Conservation (phyloP, 2,888 invertebrate species). For the Pollenia labialis region DNA sequence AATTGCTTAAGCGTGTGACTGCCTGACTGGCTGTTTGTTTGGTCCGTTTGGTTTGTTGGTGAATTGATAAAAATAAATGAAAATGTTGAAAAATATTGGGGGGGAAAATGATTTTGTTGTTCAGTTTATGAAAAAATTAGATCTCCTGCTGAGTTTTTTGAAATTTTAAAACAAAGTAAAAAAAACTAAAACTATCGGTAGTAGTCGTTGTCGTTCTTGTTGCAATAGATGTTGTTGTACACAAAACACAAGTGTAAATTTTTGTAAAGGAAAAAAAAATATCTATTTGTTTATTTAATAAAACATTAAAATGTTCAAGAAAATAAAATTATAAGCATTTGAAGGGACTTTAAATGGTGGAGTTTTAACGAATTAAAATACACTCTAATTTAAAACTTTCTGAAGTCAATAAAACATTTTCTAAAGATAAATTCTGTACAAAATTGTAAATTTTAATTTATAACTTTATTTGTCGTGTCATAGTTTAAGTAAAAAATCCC, state of each 20-base stretch:
- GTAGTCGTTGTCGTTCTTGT: slow-evolving; percentile 16
- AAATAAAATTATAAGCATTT: slow-evolving; percentile 2
- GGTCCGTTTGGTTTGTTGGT: slow-evolving; percentile 42
- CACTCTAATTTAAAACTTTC: too few relatives aligned
- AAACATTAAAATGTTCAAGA: slow-evolving; percentile 45
- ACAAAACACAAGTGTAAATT: slow-evolving; percentile 60
- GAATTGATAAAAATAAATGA: slow-evolving; percentile 71
- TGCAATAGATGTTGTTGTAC: slow-evolving; percentile 14
- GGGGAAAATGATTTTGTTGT: slow-evolving; percentile 34
- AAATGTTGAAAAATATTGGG: slow-evolving; percentile 67
- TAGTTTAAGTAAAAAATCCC: too few relatives aligned
- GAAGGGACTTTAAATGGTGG: too few relatives aligned
- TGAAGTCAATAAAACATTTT: too few relatives aligned
- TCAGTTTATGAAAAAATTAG: slow-evolving; percentile 60
- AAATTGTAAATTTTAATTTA: too few relatives aligned
- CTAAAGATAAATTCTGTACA: too few relatives aligned
- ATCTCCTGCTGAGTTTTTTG: slow-evolving; percentile 73
- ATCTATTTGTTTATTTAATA: slow-evolving; percentile 59
- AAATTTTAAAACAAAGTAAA: slow-evolving; percentile 47
- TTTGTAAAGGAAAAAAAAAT: slow-evolving; percentile 3
- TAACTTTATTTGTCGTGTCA: too few relatives aligned
- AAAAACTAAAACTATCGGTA: slow-evolving; percentile 47
- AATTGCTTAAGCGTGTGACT: slow-evolving; percentile 62
- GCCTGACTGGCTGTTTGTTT: slow-evolving; percentile 49
- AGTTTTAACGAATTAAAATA: not conserved